Evolutionary conservation across 2,888 invertebrate genomes (phyloP).

Genomic region (Andrena minutula): DNA sequence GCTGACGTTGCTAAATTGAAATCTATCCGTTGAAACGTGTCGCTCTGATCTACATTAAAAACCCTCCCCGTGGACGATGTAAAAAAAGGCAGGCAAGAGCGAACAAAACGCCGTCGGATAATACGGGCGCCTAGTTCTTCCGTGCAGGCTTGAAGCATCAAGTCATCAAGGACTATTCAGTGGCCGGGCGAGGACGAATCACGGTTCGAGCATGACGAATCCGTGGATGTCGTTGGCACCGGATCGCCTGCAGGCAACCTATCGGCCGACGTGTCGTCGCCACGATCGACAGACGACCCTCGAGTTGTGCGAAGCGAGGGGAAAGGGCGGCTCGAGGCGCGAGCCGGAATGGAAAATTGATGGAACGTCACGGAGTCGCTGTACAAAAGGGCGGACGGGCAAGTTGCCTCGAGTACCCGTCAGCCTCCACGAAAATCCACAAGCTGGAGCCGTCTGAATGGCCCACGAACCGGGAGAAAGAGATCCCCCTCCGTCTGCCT

Average conservation of each 20-base stretch:
- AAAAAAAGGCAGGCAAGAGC: conserved; percentile 18
- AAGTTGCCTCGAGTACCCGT: conserved; percentile 20
- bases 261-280: conserved; percentile 32
- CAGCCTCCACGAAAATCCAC: conserved; percentile 65
- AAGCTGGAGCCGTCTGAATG: conserved; percentile 47
- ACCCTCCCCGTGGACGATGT: background rate
- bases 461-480: conserved; percentile 9
- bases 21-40: conserved; percentile 26
- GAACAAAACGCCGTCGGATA: conserved; percentile 45
- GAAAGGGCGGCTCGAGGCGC: conserved; percentile 60
- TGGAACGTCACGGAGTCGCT: conserved; percentile 64
- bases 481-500: conserved; percentile 20
- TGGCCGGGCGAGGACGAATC: conserved; percentile 65
- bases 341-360: conserved; percentile 74
- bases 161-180: conserved; percentile 82
- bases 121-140: conserved; percentile 46
- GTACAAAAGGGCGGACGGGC: conserved; percentile 45
- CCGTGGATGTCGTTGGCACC: conserved; percentile 66
- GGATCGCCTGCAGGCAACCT: no score
- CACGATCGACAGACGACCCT: conserved; percentile 62
- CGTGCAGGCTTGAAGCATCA: conserved; percentile 83
- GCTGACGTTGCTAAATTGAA: conserved; percentile 54
- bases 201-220: conserved; percentile 73
- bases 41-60: conserved; percentile 47
- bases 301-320: conserved; percentile 61